These are phyloP conservation scores for Zaprionus capensis DNA, from an alignment of 1,140 invertebrate genomes.

Conservation along the genomic window DNA sequence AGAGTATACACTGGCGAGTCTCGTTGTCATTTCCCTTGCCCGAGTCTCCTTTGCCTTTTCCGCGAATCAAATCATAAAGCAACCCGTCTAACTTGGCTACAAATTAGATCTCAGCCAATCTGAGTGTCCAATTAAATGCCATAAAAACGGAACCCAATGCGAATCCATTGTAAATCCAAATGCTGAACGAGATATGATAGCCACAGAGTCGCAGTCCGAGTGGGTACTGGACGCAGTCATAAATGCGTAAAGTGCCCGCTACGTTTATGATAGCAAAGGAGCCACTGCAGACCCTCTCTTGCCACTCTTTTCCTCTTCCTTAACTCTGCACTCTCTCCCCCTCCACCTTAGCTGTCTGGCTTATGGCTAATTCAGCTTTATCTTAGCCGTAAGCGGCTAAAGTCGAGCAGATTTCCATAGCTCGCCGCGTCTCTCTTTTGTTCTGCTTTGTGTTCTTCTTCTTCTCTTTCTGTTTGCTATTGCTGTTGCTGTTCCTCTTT, in stretches of 20 bases:
- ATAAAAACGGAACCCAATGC: constrained; percentile 55
- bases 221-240: constrained; percentile 36
- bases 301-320: not conserved
- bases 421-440: constrained; percentile 2
- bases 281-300: not conserved
- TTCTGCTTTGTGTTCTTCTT: not conserved
- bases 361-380: constrained; percentile 64
- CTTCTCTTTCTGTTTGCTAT: constrained; percentile 7
- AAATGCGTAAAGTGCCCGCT: constrained; percentile 62
- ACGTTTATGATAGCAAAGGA: constrained; percentile 60
- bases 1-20: too few relatives aligned
- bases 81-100: constrained; percentile 38
- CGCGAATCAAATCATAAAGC: constrained; percentile 80
- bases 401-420: constrained; percentile 32
- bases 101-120: constrained; percentile 63
- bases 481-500: constrained; percentile 2
- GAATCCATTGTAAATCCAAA: constrained; percentile 71
- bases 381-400: constrained; percentile 60
- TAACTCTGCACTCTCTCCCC: not conserved
- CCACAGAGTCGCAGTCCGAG: not conserved
- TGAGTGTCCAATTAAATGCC: constrained; percentile 74
- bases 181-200: constrained; percentile 40
- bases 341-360: not conserved
- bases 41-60: constrained; percentile 42
- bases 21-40: not conserved